These are phyloP conservation scores for Heliothis peltigera DNA, from an alignment of 2,888 invertebrate species.

Conservation along the genomic window DNA sequence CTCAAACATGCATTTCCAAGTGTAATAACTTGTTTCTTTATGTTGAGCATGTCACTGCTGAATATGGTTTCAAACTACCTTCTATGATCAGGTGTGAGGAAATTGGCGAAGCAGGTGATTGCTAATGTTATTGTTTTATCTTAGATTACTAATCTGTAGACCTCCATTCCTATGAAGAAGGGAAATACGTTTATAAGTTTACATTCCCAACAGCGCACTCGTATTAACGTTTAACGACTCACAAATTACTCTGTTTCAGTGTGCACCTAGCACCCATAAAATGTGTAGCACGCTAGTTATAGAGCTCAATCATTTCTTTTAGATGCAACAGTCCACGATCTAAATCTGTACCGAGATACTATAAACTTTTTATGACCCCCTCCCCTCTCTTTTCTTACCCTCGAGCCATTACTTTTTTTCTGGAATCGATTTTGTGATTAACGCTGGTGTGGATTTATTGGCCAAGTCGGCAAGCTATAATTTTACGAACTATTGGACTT, in stretches of 20 bases:
- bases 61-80: neutral
- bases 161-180: slow-evolving; percentile 33
- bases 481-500: slow-evolving; percentile 32
- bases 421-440: slow-evolving; percentile 58
- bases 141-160: slow-evolving; percentile 20
- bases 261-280: slow-evolving; percentile 51
- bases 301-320: slow-evolving; percentile 45
- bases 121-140: neutral
- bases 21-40: slow-evolving; percentile 36
- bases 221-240: slow-evolving; percentile 51
- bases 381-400: slow-evolving; percentile 11
- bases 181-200: slow-evolving; percentile 56
- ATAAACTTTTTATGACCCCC: slow-evolving; percentile 42
- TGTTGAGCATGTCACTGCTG: slow-evolving; percentile 18
- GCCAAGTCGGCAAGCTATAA: slow-evolving; percentile 39
- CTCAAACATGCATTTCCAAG: slow-evolving; percentile 43
- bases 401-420: slow-evolving; percentile 38
- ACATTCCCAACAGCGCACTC: slow-evolving; percentile 39
- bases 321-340: slow-evolving; percentile 40
- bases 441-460: slow-evolving; percentile 52
- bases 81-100: slow-evolving; percentile 2
- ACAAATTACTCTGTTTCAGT: slow-evolving; percentile 54
- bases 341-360: slow-evolving; percentile 45
- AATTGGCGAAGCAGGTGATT: neutral
- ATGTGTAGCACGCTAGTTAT: slow-evolving; percentile 34